Evolutionary conservation across 2,888 invertebrate species (phyloP).

Genomic region (Eupithecia dodoneata): DNA sequence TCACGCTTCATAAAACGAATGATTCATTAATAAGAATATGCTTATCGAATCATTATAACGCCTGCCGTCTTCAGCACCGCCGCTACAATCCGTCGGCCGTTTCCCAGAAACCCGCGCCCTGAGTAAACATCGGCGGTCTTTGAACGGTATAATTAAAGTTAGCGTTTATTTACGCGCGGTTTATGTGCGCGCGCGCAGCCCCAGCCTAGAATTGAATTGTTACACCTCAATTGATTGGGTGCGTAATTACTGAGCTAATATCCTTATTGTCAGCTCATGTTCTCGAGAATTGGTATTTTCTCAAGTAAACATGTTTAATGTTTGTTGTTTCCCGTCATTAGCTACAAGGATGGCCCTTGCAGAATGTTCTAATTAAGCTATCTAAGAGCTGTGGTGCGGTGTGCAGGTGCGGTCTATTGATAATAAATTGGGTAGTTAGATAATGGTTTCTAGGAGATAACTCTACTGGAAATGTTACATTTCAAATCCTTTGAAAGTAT

Average conservation of each 20-base stretch:
- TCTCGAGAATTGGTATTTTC: not conserved
- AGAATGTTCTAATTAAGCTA: constrained; percentile 1
- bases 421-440: not conserved
- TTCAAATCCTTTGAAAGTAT: not conserved
- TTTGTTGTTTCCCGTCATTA: constrained; percentile 3
- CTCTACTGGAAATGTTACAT: not conserved
- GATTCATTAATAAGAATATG: too few species aligned
- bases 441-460: not conserved
- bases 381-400: not conserved
- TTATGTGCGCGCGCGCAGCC: constrained; percentile 32
- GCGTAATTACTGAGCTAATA: constrained; percentile 21
- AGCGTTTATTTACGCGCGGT: constrained; percentile 39
- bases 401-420: not conserved
- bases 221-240: constrained; percentile 21
- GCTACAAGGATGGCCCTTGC: not conserved
- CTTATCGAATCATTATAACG: not conserved
- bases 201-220: constrained; percentile 22
- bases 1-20: too few species aligned
- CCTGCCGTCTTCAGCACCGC: not conserved
- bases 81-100: constrained; percentile 7
- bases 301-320: constrained; percentile 7
- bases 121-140: constrained; percentile 52
- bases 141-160: constrained; percentile 45
- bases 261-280: constrained; percentile 1
- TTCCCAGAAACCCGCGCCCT: not conserved